phyloP scores from a whole-genome alignment of 2,113 vertebrate species.

The Cavia porcellus region DNA sequence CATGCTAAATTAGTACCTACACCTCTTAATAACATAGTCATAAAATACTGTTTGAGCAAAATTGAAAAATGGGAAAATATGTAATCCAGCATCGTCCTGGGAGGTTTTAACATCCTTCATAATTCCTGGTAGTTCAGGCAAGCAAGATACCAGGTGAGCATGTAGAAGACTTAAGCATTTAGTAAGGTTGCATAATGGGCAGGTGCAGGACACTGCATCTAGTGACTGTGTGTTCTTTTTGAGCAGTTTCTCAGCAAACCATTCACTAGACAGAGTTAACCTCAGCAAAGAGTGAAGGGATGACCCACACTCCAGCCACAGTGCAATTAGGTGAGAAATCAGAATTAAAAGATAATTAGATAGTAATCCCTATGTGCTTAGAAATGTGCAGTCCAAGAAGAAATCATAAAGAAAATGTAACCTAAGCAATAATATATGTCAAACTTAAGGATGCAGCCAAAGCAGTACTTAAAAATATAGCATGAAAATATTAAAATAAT shows the following conservation, averaged over 20 bases:
- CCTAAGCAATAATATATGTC: background rate
- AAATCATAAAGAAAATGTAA: conserved; percentile 42
- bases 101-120: background rate
- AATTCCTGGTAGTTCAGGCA: background rate
- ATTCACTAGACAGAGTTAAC: background rate
- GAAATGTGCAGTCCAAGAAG: conserved; percentile 21
- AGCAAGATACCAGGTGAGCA: background rate
- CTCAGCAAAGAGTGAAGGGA: background rate
- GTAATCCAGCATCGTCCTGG: background rate
- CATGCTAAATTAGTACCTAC: conserved; percentile 23
- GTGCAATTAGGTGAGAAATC: background rate
- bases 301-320: background rate
- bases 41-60: background rate
- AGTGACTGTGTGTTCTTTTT: background rate
- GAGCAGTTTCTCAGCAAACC: background rate
- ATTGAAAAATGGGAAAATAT: background rate
- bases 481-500: background rate
- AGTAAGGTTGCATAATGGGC: background rate
- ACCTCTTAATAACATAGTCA: background rate
- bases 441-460: background rate
- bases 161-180: background rate
- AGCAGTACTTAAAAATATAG: background rate
- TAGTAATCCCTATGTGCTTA: background rate
- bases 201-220: background rate
- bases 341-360: conserved; percentile 50